Conservation (phyloP, 1,140 invertebrate species). For the Limonius californicus region DNA sequence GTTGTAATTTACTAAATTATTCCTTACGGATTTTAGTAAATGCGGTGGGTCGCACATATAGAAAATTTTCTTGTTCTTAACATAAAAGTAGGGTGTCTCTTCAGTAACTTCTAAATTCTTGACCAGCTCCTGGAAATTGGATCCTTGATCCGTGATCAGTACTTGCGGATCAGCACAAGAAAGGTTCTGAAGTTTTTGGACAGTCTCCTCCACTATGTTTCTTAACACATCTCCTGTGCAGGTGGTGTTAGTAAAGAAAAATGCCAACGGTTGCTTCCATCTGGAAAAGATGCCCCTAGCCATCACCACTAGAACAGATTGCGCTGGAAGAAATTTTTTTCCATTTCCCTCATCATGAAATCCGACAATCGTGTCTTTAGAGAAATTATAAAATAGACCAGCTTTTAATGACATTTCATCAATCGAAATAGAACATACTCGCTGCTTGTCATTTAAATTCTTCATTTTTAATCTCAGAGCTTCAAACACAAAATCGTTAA, state of each 20-base stretch:
- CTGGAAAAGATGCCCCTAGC: constrained; percentile 25
- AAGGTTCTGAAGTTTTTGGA: too few relatives aligned
- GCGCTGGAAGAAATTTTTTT: constrained; percentile 23
- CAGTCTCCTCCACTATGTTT: constrained; percentile 20
- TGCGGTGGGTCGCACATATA: constrained; percentile 32
- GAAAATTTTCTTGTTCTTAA: constrained; percentile 24
- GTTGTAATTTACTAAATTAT: constrained; percentile 29
- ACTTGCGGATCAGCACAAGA: too few relatives aligned
- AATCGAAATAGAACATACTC: constrained; percentile 19
- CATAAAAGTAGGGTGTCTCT: constrained; percentile 19
- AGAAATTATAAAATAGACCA: constrained; percentile 24
- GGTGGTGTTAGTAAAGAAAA: constrained; percentile 23
- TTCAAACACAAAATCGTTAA: too few relatives aligned
- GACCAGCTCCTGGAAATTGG: too few relatives aligned
- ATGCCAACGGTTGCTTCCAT: constrained; percentile 33
- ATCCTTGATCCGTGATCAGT: too few relatives aligned
- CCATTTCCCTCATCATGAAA: constrained; percentile 28
- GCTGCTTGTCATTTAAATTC: too few relatives aligned
- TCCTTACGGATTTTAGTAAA: constrained; percentile 28
- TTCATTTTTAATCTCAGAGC: too few relatives aligned
- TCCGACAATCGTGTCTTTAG: constrained; percentile 29
- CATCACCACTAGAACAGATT: constrained; percentile 28
- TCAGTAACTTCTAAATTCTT: too few relatives aligned
- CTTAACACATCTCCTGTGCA: constrained; percentile 22
- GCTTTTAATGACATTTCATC: constrained; percentile 30